Evolutionary conservation across 1,140 invertebrate species (phyloP).

Genomic region (Formica exsecta): DNA sequence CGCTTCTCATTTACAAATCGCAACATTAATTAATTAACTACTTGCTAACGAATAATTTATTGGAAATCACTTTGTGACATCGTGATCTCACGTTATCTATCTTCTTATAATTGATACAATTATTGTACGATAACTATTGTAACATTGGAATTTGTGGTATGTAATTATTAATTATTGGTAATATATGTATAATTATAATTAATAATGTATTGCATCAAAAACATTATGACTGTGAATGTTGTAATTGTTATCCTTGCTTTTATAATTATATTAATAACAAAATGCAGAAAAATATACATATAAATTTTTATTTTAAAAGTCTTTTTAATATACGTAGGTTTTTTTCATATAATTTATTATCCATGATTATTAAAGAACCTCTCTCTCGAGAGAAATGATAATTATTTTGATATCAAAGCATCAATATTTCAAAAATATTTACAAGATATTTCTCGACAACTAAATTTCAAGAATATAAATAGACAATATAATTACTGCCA

Average conservation of each 20-base stretch:
- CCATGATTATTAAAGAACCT: too few relatives aligned
- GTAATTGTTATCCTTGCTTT: not conserved
- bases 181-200: too few relatives aligned
- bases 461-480: too few relatives aligned
- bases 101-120: conserved; percentile 2
- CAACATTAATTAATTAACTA: conserved; percentile 18
- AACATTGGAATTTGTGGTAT: not conserved
- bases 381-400: too few relatives aligned
- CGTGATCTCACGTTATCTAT: conserved; percentile 22
- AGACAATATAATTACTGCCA: too few relatives aligned
- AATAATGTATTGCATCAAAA: not conserved
- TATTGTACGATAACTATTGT: not conserved
- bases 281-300: too few relatives aligned
- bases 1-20: conserved; percentile 8
- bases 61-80: conserved; percentile 5
- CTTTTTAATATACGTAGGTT: too few relatives aligned
- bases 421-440: too few relatives aligned
- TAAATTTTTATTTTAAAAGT: too few relatives aligned
- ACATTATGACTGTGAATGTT: not conserved
- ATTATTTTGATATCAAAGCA: too few relatives aligned
- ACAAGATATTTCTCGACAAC: too few relatives aligned
- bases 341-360: too few relatives aligned
- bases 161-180: not conserved
- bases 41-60: conserved; percentile 18
- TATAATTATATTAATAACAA: not conserved